A percentile compares a stretch with the other conserved stretches of the same genome.
Evolutionary conservation across 2,888 invertebrate genomes (phyloP).

Genomic region (Cataglyphis cursor): DNA sequence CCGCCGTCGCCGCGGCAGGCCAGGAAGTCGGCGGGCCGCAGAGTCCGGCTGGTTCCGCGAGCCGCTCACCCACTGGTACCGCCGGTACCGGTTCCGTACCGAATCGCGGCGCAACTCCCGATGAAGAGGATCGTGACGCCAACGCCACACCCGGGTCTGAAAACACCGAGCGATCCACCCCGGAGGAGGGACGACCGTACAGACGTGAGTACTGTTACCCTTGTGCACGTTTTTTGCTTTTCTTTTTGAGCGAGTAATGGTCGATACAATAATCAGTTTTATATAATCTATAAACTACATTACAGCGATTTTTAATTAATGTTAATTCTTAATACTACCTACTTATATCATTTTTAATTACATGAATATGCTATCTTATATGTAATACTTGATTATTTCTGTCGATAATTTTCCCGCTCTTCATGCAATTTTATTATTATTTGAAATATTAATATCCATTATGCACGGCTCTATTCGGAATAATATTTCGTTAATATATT

Average conservation of each 20-base stretch:
- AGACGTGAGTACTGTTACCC: constrained; percentile 84
- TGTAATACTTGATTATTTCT: background rate
- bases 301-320: background rate
- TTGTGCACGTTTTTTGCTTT: constrained; percentile 19
- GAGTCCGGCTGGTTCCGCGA: constrained; percentile 85
- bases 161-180: constrained; percentile 87
- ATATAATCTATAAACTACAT: background rate
- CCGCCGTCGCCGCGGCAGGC: constrained; percentile 55
- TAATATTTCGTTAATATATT: background rate
- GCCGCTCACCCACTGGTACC: constrained; percentile 82
- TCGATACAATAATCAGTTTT: background rate
- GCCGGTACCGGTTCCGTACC: constrained; percentile 74
- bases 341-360: background rate
- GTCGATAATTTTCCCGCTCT: background rate
- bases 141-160: constrained; percentile 87
- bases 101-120: constrained; percentile 82
- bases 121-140: constrained; percentile 86
- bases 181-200: constrained; percentile 87
- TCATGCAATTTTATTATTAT: background rate
- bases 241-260: background rate
- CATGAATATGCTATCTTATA: background rate
- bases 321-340: background rate
- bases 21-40: constrained; percentile 83
- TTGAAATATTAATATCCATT: background rate
- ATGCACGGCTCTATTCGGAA: background rate